Evolutionary conservation across 2,888 invertebrate species (phyloP).

Genomic region (Litoditis marina): DNA sequence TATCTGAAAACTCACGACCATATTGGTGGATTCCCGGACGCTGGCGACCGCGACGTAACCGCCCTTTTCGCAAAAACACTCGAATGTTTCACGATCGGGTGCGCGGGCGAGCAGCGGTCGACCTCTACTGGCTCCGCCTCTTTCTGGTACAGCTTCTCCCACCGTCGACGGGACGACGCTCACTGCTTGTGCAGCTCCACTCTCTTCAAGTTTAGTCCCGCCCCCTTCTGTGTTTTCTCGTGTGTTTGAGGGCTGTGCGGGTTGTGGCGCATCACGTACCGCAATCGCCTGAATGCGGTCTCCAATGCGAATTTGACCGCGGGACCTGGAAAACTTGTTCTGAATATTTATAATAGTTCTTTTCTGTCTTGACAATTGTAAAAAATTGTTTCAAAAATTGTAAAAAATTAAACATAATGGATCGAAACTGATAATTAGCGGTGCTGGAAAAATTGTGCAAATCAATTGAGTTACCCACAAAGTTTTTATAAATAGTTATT

Average conservation of each 20-base stretch:
- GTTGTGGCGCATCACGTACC: background rate
- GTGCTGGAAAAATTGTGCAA: background rate
- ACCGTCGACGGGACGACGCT: conserved; percentile 7
- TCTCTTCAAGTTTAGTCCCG: no score
- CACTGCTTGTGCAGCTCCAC: conserved; percentile 4
- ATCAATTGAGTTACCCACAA: background rate
- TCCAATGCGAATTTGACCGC: conserved; percentile 52
- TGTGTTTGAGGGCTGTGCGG: no score
- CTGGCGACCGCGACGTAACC: conserved; percentile 25
- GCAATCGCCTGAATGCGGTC: conserved; percentile 47
- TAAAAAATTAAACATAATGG: no score
- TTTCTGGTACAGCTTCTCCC: background rate
- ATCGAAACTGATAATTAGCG: no score
- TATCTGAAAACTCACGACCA: conserved; percentile 47
- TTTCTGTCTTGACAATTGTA: no score
- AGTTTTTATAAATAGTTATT: background rate
- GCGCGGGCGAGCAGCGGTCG: no score
- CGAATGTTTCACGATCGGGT: background rate
- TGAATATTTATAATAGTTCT: no score
- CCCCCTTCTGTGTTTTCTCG: no score
- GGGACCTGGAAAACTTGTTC: conserved; percentile 46
- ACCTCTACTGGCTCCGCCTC: background rate
- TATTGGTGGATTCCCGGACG: conserved; percentile 42
- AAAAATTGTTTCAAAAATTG: no score
- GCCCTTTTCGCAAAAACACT: background rate